Evolutionary conservation across 2,797 vertebrate genomes (phyloP).

Genomic region (Labeo calbasu): DNA sequence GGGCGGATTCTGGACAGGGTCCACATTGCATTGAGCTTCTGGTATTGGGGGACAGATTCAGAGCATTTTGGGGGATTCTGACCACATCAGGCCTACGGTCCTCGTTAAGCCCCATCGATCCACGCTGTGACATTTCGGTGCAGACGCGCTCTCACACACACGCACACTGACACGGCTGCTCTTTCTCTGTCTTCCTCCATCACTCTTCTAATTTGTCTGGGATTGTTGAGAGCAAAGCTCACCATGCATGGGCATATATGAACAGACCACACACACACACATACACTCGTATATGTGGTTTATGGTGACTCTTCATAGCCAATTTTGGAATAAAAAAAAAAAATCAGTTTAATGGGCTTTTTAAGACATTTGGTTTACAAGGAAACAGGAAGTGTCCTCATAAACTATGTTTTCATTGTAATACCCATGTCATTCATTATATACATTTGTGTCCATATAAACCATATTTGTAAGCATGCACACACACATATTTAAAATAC

Average conservation of each 20-base stretch:
- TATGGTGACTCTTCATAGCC: neutral
- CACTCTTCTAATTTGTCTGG: constrained; percentile 51
- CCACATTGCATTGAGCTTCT: constrained; percentile 26
- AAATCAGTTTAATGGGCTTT: too few relatives aligned
- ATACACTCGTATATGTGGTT: constrained; percentile 18
- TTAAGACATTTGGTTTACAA: too few relatives aligned
- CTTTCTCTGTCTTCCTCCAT: constrained; percentile 52
- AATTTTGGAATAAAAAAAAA: too few relatives aligned
- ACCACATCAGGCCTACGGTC: constrained; percentile 77
- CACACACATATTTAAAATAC: neutral
- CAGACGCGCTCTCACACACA: constrained; percentile 66
- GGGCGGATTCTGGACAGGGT: neutral
- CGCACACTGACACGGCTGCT: constrained; percentile 47
- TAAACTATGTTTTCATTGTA: too few relatives aligned
- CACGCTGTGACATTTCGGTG: constrained; percentile 80
- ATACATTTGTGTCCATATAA: too few relatives aligned
- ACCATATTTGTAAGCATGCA: neutral
- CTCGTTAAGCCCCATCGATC: constrained; percentile 83
- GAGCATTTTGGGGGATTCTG: constrained; percentile 56
- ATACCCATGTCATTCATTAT: too few relatives aligned
- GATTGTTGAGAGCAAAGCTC: constrained; percentile 47
- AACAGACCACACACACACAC: constrained; percentile 19
- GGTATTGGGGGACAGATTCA: constrained; percentile 20
- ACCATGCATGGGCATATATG: constrained; percentile 35
- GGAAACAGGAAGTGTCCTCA: too few relatives aligned